phyloP scores from a whole-genome alignment of 2,797 vertebrate species.

The Knipowitschia caucasica region DNA sequence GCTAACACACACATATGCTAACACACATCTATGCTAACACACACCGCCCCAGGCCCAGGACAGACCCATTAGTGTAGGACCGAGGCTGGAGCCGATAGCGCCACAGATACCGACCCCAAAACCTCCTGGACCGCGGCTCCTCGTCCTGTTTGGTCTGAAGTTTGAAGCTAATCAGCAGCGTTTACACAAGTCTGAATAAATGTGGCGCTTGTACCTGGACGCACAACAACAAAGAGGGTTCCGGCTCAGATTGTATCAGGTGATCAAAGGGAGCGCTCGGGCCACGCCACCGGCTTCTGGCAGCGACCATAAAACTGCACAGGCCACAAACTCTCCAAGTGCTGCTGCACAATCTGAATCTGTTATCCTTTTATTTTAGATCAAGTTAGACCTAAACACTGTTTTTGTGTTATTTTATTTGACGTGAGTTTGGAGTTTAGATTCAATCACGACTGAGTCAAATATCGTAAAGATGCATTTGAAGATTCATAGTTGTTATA shows the following conservation, averaged over 20 bases:
- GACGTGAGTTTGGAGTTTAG: no score
- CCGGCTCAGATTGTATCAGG: conserved; percentile 20
- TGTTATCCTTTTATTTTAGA: no score
- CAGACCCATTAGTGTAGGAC: conserved; percentile 77
- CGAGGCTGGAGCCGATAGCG: conserved; percentile 57
- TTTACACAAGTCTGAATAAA: conserved; percentile 54
- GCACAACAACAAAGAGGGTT: conserved; percentile 20
- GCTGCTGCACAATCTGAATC: no score
- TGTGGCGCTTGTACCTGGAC: conserved; percentile 28
- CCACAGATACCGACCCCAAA: conserved; percentile 55
- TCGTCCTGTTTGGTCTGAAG: conserved; percentile 50
- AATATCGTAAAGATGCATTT: no score
- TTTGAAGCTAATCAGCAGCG: conserved; percentile 58
- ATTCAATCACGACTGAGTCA: no score
- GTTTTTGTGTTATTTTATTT: no score
- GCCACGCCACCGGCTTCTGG: not conserved
- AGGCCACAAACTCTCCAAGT: not conserved
- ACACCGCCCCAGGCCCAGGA: conserved; percentile 67
- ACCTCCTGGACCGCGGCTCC: conserved; percentile 48
- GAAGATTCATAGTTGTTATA: no score
- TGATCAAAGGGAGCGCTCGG: conserved; percentile 10
- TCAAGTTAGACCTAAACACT: no score
- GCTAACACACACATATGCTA: no score
- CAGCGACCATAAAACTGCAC: not conserved
- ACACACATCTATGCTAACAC: conserved; percentile 79